These are phyloP conservation scores for Ips typographus DNA, from an alignment of 1,140 invertebrate species.

Conservation along the genomic window DNA sequence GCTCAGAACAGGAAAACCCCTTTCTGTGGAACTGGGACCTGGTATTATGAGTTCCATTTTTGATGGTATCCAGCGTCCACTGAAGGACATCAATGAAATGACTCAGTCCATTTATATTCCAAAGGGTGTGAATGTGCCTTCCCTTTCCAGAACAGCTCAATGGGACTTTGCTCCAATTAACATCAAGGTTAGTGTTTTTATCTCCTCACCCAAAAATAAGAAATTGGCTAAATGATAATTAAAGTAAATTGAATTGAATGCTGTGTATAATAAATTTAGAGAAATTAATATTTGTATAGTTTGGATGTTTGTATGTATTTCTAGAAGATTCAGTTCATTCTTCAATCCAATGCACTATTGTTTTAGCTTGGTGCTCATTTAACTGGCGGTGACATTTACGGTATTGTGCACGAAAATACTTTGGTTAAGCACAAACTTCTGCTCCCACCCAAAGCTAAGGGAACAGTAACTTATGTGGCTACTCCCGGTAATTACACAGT, in stretches of 20 bases:
- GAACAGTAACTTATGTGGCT: constrained; percentile 96
- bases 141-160: constrained; percentile 74
- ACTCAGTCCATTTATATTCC: constrained; percentile 98
- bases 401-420: constrained; percentile 94
- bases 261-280: no score
- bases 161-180: constrained; percentile 95
- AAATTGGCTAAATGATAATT: not conserved
- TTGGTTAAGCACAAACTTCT: constrained; percentile 97
- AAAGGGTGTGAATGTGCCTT: constrained; percentile 94
- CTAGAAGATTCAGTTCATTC: not conserved
- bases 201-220: not conserved
- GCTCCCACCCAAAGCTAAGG: constrained; percentile 90
- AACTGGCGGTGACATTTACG: constrained; percentile 97
- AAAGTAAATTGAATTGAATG: no score
- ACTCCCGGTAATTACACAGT: constrained; percentile 93
- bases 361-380: constrained; percentile 87
- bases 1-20: constrained; percentile 94
- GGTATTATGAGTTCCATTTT: constrained; percentile 99
- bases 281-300: no score
- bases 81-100: constrained; percentile 94
- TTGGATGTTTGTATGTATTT: not conserved
- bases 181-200: constrained; percentile 68
- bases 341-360: not conserved
- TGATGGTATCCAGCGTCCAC: constrained; percentile 98
- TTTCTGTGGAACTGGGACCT: constrained; percentile 98